Evolutionary conservation across 2,113 vertebrate genomes (phyloP).

Genomic region (Xiphias gladius): DNA sequence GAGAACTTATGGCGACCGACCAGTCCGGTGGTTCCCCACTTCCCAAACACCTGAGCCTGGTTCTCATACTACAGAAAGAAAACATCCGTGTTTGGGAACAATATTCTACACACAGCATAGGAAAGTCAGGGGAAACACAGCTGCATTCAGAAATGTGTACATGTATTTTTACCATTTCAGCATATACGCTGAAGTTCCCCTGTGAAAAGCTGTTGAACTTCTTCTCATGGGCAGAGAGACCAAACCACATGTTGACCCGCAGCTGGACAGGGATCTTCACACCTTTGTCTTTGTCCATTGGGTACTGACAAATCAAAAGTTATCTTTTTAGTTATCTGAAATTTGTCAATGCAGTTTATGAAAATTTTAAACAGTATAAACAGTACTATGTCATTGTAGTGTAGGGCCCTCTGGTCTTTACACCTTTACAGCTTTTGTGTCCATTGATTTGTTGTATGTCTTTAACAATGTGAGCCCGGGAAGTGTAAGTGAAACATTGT

Average conservation of each 20-base stretch:
- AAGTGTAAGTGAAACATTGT: too few species aligned
- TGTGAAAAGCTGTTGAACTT: slow-evolving; percentile 93
- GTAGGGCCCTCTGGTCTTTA: too few species aligned
- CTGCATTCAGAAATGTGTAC: neutral
- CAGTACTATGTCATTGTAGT: too few species aligned
- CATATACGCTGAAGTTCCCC: slow-evolving; percentile 93
- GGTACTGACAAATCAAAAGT: slow-evolving; percentile 86
- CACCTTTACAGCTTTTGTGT: too few species aligned
- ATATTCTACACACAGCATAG: neutral
- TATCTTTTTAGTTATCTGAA: neutral
- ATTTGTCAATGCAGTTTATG: neutral
- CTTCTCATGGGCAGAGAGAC: slow-evolving; percentile 91
- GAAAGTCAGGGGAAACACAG: neutral
- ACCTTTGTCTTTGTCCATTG: slow-evolving; percentile 91
- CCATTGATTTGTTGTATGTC: too few species aligned
- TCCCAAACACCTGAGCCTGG: slow-evolving; percentile 93
- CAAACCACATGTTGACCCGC: slow-evolving; percentile 95
- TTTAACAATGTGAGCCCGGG: too few species aligned
- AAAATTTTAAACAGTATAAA: neutral
- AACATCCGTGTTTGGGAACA: neutral
- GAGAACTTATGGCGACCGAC: slow-evolving; percentile 96
- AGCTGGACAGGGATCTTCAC: slow-evolving; percentile 91
- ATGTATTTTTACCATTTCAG: slow-evolving; percentile 87
- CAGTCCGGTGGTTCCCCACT: slow-evolving; percentile 96
- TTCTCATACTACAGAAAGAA: slow-evolving; percentile 91